Evolutionary conservation across 2,797 vertebrate genomes (phyloP).

Genomic region (Onychomys leucogaster): DNA sequence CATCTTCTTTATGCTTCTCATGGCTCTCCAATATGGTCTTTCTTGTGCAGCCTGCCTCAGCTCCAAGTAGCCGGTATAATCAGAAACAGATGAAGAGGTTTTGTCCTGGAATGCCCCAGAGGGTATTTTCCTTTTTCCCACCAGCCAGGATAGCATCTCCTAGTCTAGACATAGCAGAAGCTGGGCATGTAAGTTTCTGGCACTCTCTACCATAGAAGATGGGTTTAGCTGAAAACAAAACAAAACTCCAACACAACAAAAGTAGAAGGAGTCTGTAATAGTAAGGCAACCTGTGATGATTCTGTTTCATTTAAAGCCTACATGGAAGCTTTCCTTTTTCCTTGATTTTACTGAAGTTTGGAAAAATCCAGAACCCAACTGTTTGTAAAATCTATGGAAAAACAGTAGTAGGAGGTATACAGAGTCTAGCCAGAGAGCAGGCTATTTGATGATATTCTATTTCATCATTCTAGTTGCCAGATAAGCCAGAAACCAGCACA

Average conservation of each 20-base stretch:
- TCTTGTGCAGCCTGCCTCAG: not conserved
- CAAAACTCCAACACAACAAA: not conserved
- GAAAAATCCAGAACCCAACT: constrained; percentile 21
- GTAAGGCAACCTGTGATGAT: not conserved
- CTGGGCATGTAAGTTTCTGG: not conserved
- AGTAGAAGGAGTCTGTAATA: not conserved
- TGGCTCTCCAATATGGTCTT: not conserved
- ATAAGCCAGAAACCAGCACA: not conserved
- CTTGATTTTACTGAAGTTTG: not conserved
- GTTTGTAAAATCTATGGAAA: not conserved
- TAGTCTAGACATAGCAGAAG: not conserved
- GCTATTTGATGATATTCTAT: not conserved
- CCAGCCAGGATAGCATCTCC: not conserved
- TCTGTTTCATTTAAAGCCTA: not conserved
- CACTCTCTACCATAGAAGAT: not conserved
- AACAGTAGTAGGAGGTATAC: not conserved
- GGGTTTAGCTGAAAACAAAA: not conserved
- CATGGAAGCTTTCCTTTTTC: not conserved
- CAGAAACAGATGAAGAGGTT: not conserved
- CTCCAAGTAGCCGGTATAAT: not conserved
- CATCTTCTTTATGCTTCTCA: constrained; percentile 33
- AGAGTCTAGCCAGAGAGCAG: not conserved
- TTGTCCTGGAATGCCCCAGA: not conserved
- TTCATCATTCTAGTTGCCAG: not conserved
- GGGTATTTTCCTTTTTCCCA: not conserved